phyloP scores from a whole-genome alignment of 2,113 vertebrate species.

The Maccullochella peelii region DNA sequence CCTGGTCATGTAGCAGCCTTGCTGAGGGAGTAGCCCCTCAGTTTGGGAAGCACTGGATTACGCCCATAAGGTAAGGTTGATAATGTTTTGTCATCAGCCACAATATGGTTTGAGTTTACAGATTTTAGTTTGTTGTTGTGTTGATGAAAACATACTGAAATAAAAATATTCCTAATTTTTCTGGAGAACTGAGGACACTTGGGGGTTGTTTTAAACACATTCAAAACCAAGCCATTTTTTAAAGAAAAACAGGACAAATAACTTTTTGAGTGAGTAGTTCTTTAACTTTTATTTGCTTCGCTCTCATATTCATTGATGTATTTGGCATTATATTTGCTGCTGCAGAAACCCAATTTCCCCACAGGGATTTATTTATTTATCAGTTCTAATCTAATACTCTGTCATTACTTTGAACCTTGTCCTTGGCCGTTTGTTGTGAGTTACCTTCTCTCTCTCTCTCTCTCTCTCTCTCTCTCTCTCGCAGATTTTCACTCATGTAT shows the following conservation, averaged over 20 bases:
- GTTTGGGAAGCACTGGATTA: too few relatives aligned
- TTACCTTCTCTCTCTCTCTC: slow-evolving; percentile 43
- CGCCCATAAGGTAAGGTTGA: too few relatives aligned
- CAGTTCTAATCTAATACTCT: slow-evolving; percentile 15
- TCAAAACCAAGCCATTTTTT: neutral
- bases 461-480: neutral
- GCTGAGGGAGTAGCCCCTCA: too few relatives aligned
- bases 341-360: slow-evolving; percentile 22
- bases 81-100: too few relatives aligned
- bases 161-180: neutral
- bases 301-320: neutral
- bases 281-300: neutral
- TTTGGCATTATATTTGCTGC: neutral
- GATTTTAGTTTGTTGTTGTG: neutral
- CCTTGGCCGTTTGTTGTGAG: slow-evolving; percentile 31
- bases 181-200: neutral
- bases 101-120: neutral
- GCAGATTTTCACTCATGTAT: slow-evolving; percentile 9
- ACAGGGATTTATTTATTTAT: slow-evolving; percentile 24
- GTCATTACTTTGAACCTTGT: slow-evolving; percentile 19
- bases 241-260: neutral
- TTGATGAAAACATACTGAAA: neutral
- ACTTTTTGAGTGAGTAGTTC: neutral
- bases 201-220: neutral
- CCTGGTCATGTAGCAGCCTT: too few relatives aligned